Conservation (phyloP, 2,888 invertebrate species). For the Diarsia brunnea region DNA sequence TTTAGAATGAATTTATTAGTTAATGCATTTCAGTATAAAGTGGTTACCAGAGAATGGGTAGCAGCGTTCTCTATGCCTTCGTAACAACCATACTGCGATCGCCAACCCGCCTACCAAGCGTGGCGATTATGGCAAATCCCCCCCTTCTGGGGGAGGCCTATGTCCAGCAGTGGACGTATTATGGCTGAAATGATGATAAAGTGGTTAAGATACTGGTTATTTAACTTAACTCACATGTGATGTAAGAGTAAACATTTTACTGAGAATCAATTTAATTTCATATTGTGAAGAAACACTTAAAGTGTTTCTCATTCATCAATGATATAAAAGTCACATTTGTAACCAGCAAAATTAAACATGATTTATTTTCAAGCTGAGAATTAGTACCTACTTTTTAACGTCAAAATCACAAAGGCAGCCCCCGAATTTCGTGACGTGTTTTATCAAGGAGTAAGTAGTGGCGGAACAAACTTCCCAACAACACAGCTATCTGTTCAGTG, state of each 20-base stretch:
- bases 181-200: too few species aligned
- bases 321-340: neutral
- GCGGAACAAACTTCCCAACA: neutral
- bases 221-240: neutral
- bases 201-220: neutral
- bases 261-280: neutral
- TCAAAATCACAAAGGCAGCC: neutral
- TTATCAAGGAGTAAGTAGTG: neutral
- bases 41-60: too few species aligned
- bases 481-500: neutral
- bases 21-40: neutral
- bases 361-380: neutral
- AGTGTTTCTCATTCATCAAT: neutral
- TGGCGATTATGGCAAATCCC: too few species aligned
- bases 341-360: neutral
- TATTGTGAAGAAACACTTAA: neutral
- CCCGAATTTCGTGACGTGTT: neutral
- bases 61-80: too few species aligned
- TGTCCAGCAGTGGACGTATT: too few species aligned
- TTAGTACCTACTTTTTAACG: rapidly evolving
- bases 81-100: too few species aligned
- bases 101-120: too few species aligned
- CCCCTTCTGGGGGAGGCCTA: too few species aligned
- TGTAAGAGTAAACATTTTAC: neutral
- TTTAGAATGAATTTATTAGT: neutral